Percentiles rank a stretch among this genome's conserved stretches.
Evolutionary conservation across 2,113 vertebrate genomes (phyloP).

Genomic region (Cyprinodon tularosa): DNA sequence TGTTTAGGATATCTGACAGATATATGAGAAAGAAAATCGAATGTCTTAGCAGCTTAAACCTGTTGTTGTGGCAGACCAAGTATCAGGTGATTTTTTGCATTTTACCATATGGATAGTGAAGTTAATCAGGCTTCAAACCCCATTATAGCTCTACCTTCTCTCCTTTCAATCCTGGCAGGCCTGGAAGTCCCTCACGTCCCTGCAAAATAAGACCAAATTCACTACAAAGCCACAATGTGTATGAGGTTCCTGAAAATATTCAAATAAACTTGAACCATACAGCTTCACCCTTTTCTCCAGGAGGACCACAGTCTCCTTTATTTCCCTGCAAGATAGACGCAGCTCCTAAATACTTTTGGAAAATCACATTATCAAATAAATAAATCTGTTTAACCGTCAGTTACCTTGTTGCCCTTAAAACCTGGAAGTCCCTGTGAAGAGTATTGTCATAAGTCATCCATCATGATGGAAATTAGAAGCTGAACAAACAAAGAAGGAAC

Average conservation of each 20-base stretch:
- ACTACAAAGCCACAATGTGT: constrained; percentile 5
- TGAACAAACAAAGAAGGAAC: neutral
- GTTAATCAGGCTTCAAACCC: no score
- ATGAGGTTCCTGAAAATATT: neutral
- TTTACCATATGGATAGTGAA: neutral
- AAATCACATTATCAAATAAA: neutral
- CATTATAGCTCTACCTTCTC: constrained; percentile 76
- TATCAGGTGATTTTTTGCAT: no score
- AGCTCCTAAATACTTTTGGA: neutral
- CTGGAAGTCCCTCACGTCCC: constrained; percentile 76
- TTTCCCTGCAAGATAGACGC: constrained; percentile 79
- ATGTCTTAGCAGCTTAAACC: neutral
- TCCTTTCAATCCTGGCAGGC: constrained; percentile 80
- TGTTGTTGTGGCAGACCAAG: neutral
- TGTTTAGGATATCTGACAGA: no score
- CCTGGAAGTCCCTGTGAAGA: constrained; percentile 82
- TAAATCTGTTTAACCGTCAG: neutral
- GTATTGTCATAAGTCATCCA: constrained; percentile 1
- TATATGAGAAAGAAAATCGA: no score
- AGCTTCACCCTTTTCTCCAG: constrained; percentile 84
- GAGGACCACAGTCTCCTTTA: constrained; percentile 86
- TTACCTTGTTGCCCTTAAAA: constrained; percentile 88
- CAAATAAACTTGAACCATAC: constrained; percentile 69
- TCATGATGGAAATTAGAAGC: neutral
- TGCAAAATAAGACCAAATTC: constrained; percentile 47